Evolutionary conservation across 2,113 vertebrate genomes (phyloP).

Genomic region (Marmota monax): DNA sequence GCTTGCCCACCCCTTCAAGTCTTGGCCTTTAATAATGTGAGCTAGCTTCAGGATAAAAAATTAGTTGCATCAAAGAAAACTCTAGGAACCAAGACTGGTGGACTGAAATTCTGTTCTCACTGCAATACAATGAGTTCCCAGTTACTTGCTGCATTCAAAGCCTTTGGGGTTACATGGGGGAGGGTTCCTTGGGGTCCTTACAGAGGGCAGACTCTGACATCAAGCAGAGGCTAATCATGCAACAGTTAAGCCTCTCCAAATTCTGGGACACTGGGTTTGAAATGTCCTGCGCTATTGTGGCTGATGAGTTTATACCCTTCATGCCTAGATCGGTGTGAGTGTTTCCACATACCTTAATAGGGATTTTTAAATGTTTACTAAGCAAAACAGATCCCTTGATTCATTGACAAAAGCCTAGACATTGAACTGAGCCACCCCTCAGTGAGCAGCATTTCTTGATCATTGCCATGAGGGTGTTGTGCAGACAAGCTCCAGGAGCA

Average conservation of each 20-base stretch:
- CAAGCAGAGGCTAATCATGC: rapidly evolving
- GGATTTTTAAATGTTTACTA: not conserved
- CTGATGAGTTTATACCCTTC: not conserved
- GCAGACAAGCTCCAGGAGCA: not conserved
- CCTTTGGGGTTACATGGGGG: rapidly evolving
- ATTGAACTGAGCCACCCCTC: not conserved
- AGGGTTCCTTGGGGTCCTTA: no score
- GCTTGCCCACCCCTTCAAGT: rapidly evolving
- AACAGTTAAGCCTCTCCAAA: not conserved
- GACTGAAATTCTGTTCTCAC: not conserved
- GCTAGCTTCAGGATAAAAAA: not conserved
- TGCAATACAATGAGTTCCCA: not conserved
- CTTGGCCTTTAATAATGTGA: not conserved
- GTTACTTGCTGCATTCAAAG: not conserved
- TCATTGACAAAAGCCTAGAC: not conserved
- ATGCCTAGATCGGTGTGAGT: rapidly evolving
- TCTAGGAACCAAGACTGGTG: not conserved
- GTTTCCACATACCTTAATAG: not conserved
- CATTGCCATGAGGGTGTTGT: not conserved
- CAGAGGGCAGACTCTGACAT: no score
- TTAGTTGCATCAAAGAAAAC: not conserved
- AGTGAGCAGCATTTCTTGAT: not conserved
- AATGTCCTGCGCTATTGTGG: not conserved
- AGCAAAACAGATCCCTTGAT: not conserved
- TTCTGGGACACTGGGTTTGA: not conserved